Conservation (phyloP, 2,888 invertebrate genomes). For the Aporophyla lueneburgensis region DNA sequence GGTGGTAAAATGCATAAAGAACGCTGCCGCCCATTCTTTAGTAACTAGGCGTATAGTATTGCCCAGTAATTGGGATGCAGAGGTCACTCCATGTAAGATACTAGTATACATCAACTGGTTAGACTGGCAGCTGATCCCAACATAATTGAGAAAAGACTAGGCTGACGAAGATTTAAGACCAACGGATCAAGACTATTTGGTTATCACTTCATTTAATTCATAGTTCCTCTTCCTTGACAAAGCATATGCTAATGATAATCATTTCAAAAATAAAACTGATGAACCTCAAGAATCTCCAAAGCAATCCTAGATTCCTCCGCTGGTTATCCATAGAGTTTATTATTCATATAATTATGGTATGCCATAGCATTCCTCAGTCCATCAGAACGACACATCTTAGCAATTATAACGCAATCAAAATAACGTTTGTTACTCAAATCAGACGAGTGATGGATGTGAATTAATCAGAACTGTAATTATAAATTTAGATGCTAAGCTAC, state of each 20-base stretch:
- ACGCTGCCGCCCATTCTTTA: too few species aligned
- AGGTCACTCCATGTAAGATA: too few species aligned
- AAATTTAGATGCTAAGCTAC: conserved; percentile 65
- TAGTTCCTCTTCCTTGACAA: neutral
- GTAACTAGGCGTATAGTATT: too few species aligned
- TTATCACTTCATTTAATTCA: neutral
- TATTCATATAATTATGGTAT: conserved; percentile 53
- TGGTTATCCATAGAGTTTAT: conserved; percentile 40
- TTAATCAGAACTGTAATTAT: conserved; percentile 84
- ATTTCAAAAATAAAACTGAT: neutral
- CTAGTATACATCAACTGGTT: too few species aligned
- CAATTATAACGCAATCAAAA: conserved; percentile 88
- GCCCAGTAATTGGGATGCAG: too few species aligned
- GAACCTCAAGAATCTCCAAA: neutral
- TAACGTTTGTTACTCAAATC: conserved; percentile 69
- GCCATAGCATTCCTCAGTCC: conserved; percentile 66
- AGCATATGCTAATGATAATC: neutral
- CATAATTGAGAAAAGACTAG: too few species aligned
- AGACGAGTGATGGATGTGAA: conserved; percentile 75
- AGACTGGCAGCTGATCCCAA: too few species aligned
- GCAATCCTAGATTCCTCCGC: conserved; percentile 1
- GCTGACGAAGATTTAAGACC: too few species aligned
- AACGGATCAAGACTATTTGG: too few species aligned
- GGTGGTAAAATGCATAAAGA: too few species aligned
- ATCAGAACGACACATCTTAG: conserved; percentile 76